Evolutionary conservation across 2,888 invertebrate species (phyloP).

Genomic region (Nematopogon swammerdamellus): DNA sequence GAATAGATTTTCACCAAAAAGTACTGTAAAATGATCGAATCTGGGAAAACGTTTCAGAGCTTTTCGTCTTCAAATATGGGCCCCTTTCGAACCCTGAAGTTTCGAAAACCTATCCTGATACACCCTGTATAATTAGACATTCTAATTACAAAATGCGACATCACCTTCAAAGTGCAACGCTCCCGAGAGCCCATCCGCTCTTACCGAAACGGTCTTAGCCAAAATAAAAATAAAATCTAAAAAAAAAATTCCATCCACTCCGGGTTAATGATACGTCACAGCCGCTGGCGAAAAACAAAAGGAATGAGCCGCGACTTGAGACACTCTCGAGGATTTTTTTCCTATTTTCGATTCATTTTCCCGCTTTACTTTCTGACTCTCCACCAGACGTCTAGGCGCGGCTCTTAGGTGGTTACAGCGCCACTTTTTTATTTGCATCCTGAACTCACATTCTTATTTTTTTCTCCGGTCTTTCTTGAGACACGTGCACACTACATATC

Average conservation of each 20-base stretch:
- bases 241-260: conserved; percentile 46
- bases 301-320: conserved; percentile 36
- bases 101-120: too few species aligned
- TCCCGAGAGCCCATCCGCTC: not conserved
- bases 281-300: conserved; percentile 51
- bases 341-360: conserved; percentile 46
- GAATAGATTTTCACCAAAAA: too few species aligned
- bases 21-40: too few species aligned
- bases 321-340: conserved; percentile 45
- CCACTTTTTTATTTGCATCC: not conserved
- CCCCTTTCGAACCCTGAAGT: too few species aligned
- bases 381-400: not conserved
- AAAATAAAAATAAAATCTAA: conserved; percentile 48
- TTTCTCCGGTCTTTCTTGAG: not conserved
- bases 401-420: not conserved
- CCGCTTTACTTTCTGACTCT: conserved; percentile 11
- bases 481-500: too few species aligned
- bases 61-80: too few species aligned
- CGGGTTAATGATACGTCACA: conserved; percentile 56
- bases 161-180: too few species aligned
- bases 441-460: not conserved
- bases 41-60: too few species aligned
- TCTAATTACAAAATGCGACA: too few species aligned
- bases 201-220: conserved; percentile 33
- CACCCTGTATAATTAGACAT: too few species aligned